Conservation (phyloP, 2,888 invertebrate species). For the Luffia ferchaultella region DNA sequence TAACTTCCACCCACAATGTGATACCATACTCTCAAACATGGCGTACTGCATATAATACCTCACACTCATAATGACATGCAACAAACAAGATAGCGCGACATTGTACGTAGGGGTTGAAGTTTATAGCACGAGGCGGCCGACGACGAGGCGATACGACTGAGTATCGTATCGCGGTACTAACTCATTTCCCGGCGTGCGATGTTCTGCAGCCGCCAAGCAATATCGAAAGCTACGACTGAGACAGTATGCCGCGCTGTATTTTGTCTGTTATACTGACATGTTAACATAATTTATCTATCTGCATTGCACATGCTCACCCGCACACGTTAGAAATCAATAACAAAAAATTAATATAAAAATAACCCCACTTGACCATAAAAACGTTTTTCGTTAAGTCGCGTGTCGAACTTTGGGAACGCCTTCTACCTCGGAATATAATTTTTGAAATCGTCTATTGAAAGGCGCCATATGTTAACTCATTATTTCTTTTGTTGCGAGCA, state of each 20-base stretch:
- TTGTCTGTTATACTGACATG: too few species aligned
- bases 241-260: not conserved
- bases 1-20: too few species aligned
- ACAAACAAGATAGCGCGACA: not conserved
- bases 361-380: not conserved
- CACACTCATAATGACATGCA: not conserved
- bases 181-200: not conserved
- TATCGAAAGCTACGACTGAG: not conserved
- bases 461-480: not conserved
- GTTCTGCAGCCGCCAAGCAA: not conserved
- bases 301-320: not conserved
- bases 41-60: conserved; percentile 3
- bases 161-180: not conserved
- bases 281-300: too few species aligned
- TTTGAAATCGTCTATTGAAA: not conserved
- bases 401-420: not conserved
- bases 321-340: too few species aligned
- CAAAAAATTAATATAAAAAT: too few species aligned
- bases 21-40: conserved; percentile 4
- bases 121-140: not conserved
- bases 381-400: not conserved
- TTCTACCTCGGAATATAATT: not conserved
- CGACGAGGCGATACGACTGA: not conserved
- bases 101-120: not conserved
- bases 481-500: not conserved